Conservation (phyloP, 1,140 invertebrate species). For the Acromyrmex echinatior region DNA sequence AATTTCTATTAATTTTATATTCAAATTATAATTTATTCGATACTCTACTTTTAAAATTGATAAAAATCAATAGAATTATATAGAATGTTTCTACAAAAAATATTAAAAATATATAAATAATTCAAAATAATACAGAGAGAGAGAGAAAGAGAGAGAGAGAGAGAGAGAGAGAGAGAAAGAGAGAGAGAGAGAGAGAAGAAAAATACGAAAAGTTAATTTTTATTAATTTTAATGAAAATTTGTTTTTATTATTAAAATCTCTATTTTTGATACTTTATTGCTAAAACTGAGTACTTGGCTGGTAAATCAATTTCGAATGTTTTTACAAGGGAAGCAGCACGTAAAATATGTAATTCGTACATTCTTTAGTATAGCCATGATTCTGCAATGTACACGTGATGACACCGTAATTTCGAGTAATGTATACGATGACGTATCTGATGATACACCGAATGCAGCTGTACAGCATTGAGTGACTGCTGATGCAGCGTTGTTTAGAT, state of each 20-base stretch:
- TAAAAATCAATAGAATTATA: too few relatives aligned
- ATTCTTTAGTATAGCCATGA: not conserved
- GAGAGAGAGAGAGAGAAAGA: too few relatives aligned
- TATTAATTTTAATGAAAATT: too few relatives aligned
- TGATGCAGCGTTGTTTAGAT: constrained; percentile 16
- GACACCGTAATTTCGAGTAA: constrained; percentile 33
- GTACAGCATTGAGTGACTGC: constrained; percentile 22
- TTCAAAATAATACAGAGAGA: too few relatives aligned
- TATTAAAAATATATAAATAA: not conserved
- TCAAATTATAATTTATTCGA: not conserved
- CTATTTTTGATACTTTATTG: not conserved
- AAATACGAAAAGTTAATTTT: too few relatives aligned
- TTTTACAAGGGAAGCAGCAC: not conserved
- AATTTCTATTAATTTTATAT: constrained; percentile 1
- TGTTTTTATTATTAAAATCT: not conserved
- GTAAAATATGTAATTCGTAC: not conserved
- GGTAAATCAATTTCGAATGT: not conserved
- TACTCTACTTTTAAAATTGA: too few relatives aligned
- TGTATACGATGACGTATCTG: constrained; percentile 21
- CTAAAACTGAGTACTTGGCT: not conserved
- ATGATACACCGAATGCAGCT: constrained; percentile 16
- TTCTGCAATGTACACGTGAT: not conserved
- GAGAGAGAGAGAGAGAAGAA: too few relatives aligned
- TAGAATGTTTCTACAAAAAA: too few relatives aligned
- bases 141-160: too few relatives aligned